Base-by-base conservation (phyloP, 1,140 invertebrate species). In the Helicoverpa zea region DNA sequence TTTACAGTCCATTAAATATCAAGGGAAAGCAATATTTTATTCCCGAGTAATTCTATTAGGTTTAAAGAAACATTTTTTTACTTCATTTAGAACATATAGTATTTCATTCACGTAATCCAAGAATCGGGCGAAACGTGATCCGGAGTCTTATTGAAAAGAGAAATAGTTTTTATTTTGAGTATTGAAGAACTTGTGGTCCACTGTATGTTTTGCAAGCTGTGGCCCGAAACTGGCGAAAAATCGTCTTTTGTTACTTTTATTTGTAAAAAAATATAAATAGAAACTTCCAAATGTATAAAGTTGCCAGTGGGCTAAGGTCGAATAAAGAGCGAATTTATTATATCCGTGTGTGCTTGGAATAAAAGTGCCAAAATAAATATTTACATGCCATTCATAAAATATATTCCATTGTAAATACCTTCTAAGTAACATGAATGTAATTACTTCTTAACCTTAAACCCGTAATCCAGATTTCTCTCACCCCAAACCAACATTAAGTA, bases 1-100 rank as follows among this genome's bases (percentile, higher is more conserved):
- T 73, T 73, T 73, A 9, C 52, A 73, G 12, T 73, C 52, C 70
- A 73, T 73, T 73, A 73, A 73, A 58, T 43, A 73, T 58, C 70
- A 73, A 73, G 23, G 14, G 5, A 35, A 11, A 30, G 52, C 70
- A 23, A 73, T 68, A 68, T 73, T 73, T 58, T 30, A 52, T 16
- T 58, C 29, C 30, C 11, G 35, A 58, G 52, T 29, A 56, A 54
- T 72, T 66, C 16, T 68, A 9, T 68, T 68, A 23, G 16, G 47
- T 68, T 49, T 16, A 43, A 64, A 43, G 35, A 16, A 64, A 43
- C 61, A 29, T 54, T 56, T 73, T 56, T 54, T 56, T 13, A 73
- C 30, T 43, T 56, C 23, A 73, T 11, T 72, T n/a, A 9, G n/a
- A 58, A 43, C 12, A 66, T 52, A 52, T 29, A n/a, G 12, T 18